phyloP scores from a whole-genome alignment of 2,888 invertebrate genomes.

The Melolontha melolontha region DNA sequence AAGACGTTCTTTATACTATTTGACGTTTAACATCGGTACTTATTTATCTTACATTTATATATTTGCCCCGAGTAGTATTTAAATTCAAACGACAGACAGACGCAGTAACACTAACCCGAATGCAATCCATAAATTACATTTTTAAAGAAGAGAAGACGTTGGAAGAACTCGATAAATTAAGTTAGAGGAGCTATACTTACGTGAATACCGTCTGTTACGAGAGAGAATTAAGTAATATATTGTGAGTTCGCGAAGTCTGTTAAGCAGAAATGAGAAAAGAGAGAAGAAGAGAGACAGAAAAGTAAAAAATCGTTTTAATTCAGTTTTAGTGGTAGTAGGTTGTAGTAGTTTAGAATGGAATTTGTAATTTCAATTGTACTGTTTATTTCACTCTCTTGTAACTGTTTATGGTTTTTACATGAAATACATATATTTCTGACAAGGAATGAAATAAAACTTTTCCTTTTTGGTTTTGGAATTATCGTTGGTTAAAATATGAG shows the following conservation, averaged over 20 bases:
- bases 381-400: too few species aligned
- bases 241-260: constrained; percentile 14
- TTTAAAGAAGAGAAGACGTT: constrained; percentile 29
- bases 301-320: constrained; percentile 30
- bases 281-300: neutral
- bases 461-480: too few species aligned
- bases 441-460: too few species aligned
- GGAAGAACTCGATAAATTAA: constrained; percentile 38
- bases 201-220: constrained; percentile 27
- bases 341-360: neutral
- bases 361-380: too few species aligned
- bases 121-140: constrained; percentile 39
- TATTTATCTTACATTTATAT: constrained; percentile 14
- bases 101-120: constrained; percentile 34
- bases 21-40: neutral
- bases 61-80: constrained; percentile 7
- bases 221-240: constrained; percentile 38
- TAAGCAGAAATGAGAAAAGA: constrained; percentile 17
- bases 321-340: constrained; percentile 4
- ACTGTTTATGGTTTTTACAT: too few species aligned
- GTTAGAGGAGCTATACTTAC: constrained; percentile 29
- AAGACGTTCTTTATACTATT: too few species aligned
- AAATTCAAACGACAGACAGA: constrained; percentile 30
- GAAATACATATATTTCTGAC: too few species aligned
- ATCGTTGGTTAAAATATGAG: too few species aligned